Percentiles rank a stretch among this genome's conserved stretches.
Evolutionary conservation across 2,888 invertebrate species (phyloP).

Genomic region (Dione vanillae): DNA sequence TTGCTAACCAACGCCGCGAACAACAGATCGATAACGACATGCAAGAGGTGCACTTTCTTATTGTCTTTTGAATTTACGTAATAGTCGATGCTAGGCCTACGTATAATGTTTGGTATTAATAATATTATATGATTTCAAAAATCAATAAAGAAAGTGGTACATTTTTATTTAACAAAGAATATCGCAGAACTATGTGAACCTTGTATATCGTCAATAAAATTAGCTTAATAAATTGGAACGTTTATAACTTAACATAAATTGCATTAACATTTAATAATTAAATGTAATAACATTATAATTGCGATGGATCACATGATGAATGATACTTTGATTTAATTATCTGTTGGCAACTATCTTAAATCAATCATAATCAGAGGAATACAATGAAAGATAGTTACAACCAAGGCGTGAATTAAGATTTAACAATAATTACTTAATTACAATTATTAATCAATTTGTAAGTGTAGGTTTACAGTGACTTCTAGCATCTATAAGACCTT

Average conservation of each 20-base stretch:
- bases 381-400: neutral
- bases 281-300: neutral
- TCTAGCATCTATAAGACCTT: too few relatives aligned
- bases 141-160: too few relatives aligned
- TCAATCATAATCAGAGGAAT: neutral
- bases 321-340: conserved; percentile 5
- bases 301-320: neutral
- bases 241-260: neutral
- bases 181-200: too few relatives aligned
- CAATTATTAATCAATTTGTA: too few relatives aligned
- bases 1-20: conserved; percentile 66
- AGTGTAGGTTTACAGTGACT: too few relatives aligned
- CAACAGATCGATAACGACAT: conserved; percentile 78
- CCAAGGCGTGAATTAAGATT: too few relatives aligned
- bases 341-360: neutral
- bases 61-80: neutral
- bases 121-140: too few relatives aligned
- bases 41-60: conserved; percentile 69
- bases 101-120: too few relatives aligned
- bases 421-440: too few relatives aligned
- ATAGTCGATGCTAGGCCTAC: neutral
- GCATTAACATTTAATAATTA: conserved; percentile 7
- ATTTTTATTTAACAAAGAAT: too few relatives aligned
- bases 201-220: too few relatives aligned
- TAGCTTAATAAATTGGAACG: neutral